Evolutionary conservation across 2,113 vertebrate species (phyloP).

Genomic region (Corythoichthys haematopterus): DNA sequence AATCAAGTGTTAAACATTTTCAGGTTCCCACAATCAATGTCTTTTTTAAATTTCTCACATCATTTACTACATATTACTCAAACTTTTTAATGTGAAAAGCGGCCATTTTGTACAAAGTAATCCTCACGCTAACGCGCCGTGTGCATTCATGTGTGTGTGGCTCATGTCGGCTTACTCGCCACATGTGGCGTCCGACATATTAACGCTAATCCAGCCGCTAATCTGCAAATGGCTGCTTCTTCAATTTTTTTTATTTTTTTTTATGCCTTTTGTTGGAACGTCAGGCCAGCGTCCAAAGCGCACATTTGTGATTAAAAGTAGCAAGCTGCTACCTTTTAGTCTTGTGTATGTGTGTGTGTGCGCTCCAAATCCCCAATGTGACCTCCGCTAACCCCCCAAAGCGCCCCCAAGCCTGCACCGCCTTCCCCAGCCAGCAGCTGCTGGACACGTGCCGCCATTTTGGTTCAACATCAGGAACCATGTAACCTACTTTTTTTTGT

Average conservation of each 20-base stretch:
- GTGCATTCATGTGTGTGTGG: conserved; percentile 60
- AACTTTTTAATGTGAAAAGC: no score
- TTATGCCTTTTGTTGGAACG: conserved; percentile 54
- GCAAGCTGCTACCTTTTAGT: conserved; percentile 28
- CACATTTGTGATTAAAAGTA: conserved; percentile 65
- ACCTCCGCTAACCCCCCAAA: neutral
- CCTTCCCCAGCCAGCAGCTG: neutral
- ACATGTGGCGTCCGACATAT: conserved; percentile 68
- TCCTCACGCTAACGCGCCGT: conserved; percentile 51
- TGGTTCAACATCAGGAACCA: neutral
- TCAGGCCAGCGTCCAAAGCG: conserved; percentile 53
- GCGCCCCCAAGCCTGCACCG: neutral
- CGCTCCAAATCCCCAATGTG: conserved; percentile 27
- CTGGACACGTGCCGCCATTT: conserved; percentile 7
- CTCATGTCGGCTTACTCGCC: conserved; percentile 59
- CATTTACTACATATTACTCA: no score
- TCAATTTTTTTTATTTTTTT: conserved; percentile 35
- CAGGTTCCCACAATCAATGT: no score
- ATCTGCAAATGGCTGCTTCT: conserved; percentile 64
- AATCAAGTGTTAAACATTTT: no score
- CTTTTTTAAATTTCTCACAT: no score
- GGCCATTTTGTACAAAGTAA: conserved; percentile 22
- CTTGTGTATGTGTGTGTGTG: conserved; percentile 29
- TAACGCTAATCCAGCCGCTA: conserved; percentile 65
- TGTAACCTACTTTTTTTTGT: neutral